Base-by-base conservation (phyloP, 2,888 invertebrate genomes). In the Nezara viridula region DNA sequence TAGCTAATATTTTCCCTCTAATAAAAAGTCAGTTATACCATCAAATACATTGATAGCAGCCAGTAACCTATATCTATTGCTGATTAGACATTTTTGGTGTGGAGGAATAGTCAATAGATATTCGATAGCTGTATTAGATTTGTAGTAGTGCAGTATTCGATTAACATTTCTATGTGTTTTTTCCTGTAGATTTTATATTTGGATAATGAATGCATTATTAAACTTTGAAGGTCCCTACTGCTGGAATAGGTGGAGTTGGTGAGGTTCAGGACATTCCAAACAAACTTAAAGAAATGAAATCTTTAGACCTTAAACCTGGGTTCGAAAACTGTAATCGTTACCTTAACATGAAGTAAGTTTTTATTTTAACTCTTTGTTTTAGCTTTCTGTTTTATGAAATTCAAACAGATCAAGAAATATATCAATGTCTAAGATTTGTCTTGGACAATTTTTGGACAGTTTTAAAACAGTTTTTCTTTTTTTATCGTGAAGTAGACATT, bases 241-340 rank as follows among this genome's bases (percentile, higher is more conserved):
- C 12, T 81, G 44, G 44, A 81, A n/a, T 44, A 24, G 81, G 81
- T 44, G 81, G 81, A 44, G 81, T 81, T n/a, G 81, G 81, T 44
- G 81, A 81, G 47, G 81, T 16, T 0, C 24, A 44, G n/a, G 44
- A 9, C 44, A 81, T 44, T 81, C 81, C 40, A 44, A 47, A 81
- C 44, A 81, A 47, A 47, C 14, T 81, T n/a, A 81, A 47, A 81
- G 81, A 81, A 44, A 81, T 81, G 24, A 81, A 81, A 81, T 81
- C 81, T 37, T 19, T 40, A 40, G 77, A 77, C 21, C 40, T 40
- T 3, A 77, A 40, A 40, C 0, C 19, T 81, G 44, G n/a, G 24
- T 44, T 81, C n/a, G 81, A 81, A 81, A 81, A n/a, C 44, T 40
- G 21, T n/a, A 81, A 81, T 81, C 81, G 44, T 44, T 81, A 81